Conservation (phyloP, 2,797 vertebrate genomes). For the Acipenser ruthenus region DNA sequence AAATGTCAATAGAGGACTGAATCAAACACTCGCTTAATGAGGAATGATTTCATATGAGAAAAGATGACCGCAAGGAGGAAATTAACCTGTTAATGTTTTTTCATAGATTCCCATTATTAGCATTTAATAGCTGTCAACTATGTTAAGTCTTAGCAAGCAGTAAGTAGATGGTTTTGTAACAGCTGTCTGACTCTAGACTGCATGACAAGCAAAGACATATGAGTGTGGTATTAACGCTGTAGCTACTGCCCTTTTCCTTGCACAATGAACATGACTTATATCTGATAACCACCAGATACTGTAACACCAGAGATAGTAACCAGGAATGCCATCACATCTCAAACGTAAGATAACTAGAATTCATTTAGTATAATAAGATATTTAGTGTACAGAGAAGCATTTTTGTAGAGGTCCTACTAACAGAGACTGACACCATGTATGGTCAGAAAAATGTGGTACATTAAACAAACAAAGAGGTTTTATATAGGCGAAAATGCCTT, state of each 20-base stretch:
- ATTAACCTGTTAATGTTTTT: constrained; percentile 36
- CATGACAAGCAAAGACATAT: constrained; percentile 8
- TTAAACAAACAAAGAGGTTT: constrained; percentile 9
- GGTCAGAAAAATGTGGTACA: too few relatives aligned
- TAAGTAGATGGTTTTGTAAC: constrained; percentile 9
- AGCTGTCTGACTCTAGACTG: not conserved
- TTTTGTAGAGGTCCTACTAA: not conserved
- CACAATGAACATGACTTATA: not conserved
- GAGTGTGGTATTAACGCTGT: constrained; percentile 13
- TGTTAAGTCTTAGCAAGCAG: constrained; percentile 34
- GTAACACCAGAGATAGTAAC: not conserved
- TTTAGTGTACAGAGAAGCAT: not conserved
- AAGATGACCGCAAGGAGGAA: constrained; percentile 22
- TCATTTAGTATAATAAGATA: not conserved
- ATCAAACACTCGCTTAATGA: constrained; percentile 27
- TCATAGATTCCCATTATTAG: constrained; percentile 24
- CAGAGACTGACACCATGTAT: constrained; percentile 2
- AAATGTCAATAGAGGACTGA: constrained; percentile 21
- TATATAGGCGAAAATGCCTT: constrained; percentile 31
- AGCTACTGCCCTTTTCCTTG: not conserved
- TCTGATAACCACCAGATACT: constrained; percentile 10
- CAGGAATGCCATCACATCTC: not conserved
- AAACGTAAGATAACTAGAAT: not conserved
- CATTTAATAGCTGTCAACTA: constrained; percentile 40
- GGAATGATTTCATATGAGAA: constrained; percentile 21